Percentiles rank a stretch among this genome's conserved stretches.
phyloP scores from a whole-genome alignment of 2,888 invertebrate genomes.

The Ophioninae sp. region DNA sequence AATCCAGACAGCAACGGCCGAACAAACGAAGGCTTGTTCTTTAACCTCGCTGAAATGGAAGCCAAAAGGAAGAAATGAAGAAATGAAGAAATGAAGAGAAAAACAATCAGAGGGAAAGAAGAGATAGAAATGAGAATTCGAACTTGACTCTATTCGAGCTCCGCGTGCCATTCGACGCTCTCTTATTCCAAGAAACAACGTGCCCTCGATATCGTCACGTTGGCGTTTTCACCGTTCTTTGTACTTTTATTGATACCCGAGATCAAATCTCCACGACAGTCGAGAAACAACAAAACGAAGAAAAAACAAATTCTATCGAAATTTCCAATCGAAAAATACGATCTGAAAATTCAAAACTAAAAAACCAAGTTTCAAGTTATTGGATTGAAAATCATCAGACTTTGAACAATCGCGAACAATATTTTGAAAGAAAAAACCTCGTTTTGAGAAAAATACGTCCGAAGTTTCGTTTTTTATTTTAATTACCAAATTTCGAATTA shows the following conservation, averaged over 20 bases:
- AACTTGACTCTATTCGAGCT: constrained; percentile 29
- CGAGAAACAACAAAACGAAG: not conserved
- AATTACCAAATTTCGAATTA: too few species aligned
- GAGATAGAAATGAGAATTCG: constrained; percentile 4
- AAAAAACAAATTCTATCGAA: not conserved
- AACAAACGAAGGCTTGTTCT: constrained; percentile 12
- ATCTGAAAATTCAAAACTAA: too few species aligned
- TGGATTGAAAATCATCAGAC: too few species aligned
- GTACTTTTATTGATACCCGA: constrained; percentile 3
- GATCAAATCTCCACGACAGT: not conserved
- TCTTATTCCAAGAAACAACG: constrained; percentile 45
- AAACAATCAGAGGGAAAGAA: constrained; percentile 4
- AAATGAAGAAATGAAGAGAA: not conserved
- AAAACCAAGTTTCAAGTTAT: too few species aligned
- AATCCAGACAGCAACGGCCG: constrained; percentile 38
- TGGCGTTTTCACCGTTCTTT: not conserved
- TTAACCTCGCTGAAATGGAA: not conserved
- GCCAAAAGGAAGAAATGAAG: not conserved
- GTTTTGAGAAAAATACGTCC: too few species aligned
- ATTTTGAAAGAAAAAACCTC: too few species aligned
- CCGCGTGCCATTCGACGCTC: not conserved
- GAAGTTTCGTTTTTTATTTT: too few species aligned
- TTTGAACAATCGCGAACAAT: too few species aligned
- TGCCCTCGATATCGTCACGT: constrained; percentile 24
- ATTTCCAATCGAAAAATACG: not conserved